Percentiles rank a stretch among this genome's conserved stretches.
These are phyloP conservation scores for Catalaphyllia jardinei DNA, from an alignment of 64 coral and sea anemone species.

Conservation along the genomic window DNA sequence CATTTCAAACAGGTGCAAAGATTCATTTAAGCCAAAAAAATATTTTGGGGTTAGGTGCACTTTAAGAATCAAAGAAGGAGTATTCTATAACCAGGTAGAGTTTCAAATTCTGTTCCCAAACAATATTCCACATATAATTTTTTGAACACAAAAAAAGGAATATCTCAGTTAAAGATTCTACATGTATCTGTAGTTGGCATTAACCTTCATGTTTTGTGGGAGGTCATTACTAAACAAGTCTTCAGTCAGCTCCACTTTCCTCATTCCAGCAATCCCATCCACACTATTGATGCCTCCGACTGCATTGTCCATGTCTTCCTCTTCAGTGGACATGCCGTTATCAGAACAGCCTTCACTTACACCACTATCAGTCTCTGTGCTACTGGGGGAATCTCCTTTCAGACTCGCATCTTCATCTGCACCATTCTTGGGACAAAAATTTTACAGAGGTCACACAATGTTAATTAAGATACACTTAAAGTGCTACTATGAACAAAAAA, in stretches of 20 bases:
- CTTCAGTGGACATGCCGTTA: constrained; percentile 79
- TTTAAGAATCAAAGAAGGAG: no score
- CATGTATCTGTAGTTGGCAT: no score
- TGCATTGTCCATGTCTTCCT: constrained; percentile 47
- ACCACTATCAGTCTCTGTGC: constrained; percentile 88
- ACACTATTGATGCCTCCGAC: neutral
- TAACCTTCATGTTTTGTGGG: constrained; percentile 3
- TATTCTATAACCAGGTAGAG: no score
- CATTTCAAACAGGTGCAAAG: no score
- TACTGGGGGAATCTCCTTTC: constrained; percentile 78
- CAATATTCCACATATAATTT: no score
- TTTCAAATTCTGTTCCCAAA: no score
- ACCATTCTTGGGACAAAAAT: constrained; percentile 41
- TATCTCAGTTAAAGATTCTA: no score
- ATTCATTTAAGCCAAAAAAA: no score
- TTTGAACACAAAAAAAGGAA: no score
- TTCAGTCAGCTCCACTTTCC: constrained; percentile 8
- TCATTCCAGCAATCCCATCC: neutral
- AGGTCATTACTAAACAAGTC: constrained; percentile 18
- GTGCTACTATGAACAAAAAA: no score
- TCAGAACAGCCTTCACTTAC: constrained; percentile 81
- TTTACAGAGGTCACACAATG: neutral
- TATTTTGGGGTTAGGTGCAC: no score
- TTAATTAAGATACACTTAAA: neutral
- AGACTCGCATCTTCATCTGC: constrained; percentile 68